Evolutionary conservation across 2,797 vertebrate species (phyloP).

Genomic region (Crocodylus rhombifer): DNA sequence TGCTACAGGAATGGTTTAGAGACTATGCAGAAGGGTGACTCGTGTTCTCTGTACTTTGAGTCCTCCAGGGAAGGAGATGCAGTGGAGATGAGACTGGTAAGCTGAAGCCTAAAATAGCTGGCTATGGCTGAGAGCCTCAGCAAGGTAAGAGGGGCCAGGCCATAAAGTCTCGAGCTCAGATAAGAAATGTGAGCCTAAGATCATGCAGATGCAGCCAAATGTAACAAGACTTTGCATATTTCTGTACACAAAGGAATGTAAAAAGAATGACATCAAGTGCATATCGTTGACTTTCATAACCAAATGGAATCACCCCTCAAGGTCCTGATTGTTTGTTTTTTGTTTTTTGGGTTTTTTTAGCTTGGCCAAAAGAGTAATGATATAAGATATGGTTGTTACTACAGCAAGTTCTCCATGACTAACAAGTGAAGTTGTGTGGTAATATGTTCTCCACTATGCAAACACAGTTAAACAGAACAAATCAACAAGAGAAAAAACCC

Average conservation of each 20-base stretch:
- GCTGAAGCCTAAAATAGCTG: no score
- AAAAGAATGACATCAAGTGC: fast-evolving
- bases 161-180: no score
- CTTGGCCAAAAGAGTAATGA: not conserved
- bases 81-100: no score
- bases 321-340: not conserved
- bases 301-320: fast-evolving
- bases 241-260: not conserved
- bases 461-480: not conserved
- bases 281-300: not conserved
- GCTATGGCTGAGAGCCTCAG: no score
- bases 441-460: not conserved
- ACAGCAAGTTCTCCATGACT: not conserved
- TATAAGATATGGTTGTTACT: not conserved
- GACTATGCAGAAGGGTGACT: no score
- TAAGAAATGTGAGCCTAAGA: no score
- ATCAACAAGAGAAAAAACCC: not conserved
- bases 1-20: no score
- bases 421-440: fast-evolving
- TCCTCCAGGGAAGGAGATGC: no score
- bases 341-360: no score
- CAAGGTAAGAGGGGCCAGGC: no score
- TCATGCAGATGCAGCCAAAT: not conserved
- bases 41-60: no score
- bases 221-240: fast-evolving